phyloP scores from a whole-genome alignment of 2,797 vertebrate species.

The Sebastes ruberrimus region DNA sequence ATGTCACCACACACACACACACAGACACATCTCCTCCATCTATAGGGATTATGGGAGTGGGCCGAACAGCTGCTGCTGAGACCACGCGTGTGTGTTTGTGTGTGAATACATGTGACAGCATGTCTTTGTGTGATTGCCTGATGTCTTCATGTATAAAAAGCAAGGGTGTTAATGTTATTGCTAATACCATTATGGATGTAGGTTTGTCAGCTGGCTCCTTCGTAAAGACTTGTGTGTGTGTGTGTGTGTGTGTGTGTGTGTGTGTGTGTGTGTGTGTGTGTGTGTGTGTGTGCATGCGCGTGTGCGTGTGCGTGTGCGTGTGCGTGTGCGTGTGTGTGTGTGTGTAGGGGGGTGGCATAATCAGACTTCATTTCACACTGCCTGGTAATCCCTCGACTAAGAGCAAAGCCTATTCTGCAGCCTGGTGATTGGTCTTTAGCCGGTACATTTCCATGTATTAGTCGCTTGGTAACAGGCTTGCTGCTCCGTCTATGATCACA shows the following conservation, averaged over 20 bases:
- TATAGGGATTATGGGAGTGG: constrained; percentile 68
- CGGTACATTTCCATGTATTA: constrained; percentile 49
- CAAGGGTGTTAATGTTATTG: constrained; percentile 33
- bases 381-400: constrained; percentile 66
- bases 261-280: not conserved
- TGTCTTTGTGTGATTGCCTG: constrained; percentile 30
- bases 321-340: not conserved
- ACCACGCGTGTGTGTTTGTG: not conserved
- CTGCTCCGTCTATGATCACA: constrained; percentile 40
- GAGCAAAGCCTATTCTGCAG: constrained; percentile 66
- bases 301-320: not conserved
- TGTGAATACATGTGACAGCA: constrained; percentile 7
- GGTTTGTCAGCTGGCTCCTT: constrained; percentile 44
- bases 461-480: constrained; percentile 53
- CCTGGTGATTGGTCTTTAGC: constrained; percentile 68
- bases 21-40: constrained; percentile 54
- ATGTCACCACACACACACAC: constrained; percentile 61
- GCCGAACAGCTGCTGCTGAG: constrained; percentile 56
- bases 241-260: not conserved
- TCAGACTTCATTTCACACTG: constrained; percentile 77
- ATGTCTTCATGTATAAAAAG: constrained; percentile 47
- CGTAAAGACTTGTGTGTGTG: constrained; percentile 4
- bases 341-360: constrained; percentile 30
- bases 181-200: constrained; percentile 53
- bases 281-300: not conserved